Conservation (phyloP, 1,140 invertebrate genomes). For the Lordiphosa clarofinis region DNA sequence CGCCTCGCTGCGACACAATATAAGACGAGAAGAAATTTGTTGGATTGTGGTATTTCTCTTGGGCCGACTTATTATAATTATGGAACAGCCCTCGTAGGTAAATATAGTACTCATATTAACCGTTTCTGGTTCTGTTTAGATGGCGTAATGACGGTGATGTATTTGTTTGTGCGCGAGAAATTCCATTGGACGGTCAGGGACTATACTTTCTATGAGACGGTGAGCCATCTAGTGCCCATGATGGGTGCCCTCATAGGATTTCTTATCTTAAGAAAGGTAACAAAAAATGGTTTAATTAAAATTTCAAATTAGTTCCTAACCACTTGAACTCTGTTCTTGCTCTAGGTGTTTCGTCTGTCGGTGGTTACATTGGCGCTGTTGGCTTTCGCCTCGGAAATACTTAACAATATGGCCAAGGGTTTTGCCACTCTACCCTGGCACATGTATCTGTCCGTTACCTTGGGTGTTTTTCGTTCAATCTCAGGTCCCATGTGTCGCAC, state of each 20-base stretch:
- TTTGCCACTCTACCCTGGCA: slow-evolving; percentile 83
- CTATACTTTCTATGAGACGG: slow-evolving; percentile 82
- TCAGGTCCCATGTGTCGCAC: slow-evolving; percentile 84
- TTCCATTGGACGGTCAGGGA: slow-evolving; percentile 85
- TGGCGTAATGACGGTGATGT: slow-evolving; percentile 81
- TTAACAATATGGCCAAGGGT: slow-evolving; percentile 80
- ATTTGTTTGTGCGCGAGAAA: slow-evolving; percentile 84
- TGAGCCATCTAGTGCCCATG: slow-evolving; percentile 80
- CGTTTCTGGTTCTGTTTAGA: slow-evolving; percentile 23
- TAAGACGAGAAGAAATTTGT: too few relatives aligned
- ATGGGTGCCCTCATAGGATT: slow-evolving; percentile 81
- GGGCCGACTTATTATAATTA: too few relatives aligned
- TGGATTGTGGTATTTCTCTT: too few relatives aligned
- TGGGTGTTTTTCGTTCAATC: slow-evolving; percentile 82
- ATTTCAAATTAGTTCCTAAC: not conserved
- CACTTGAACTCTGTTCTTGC: not conserved
- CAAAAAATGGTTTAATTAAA: not conserved
- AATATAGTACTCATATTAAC: not conserved
- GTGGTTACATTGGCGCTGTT: slow-evolving; percentile 65
- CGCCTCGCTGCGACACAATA: too few relatives aligned
- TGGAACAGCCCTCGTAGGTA: too few relatives aligned
- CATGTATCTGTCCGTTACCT: slow-evolving; percentile 81
- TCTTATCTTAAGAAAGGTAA: slow-evolving; percentile 81
- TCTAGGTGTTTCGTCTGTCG: slow-evolving; percentile 66
- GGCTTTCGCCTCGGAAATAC: slow-evolving; percentile 74